Evolutionary conservation across 1,140 invertebrate genomes (phyloP), one percentile per base, ranked within the genome.

Genomic region (Probaryconus sp.): DNA sequence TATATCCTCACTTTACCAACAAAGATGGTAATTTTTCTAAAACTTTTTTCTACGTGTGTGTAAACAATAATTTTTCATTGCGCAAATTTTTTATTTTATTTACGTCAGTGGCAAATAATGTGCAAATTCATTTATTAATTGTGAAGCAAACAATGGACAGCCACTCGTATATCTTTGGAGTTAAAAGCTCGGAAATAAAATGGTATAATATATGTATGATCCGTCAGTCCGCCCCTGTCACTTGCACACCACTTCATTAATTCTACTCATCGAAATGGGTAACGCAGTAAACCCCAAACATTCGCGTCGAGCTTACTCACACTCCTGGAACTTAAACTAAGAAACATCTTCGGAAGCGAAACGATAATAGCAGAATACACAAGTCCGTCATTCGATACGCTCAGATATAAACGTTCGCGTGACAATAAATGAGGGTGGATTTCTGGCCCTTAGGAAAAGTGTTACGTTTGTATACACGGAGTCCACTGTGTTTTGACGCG

Each of bases 281-380:
- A 60, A 30, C 28, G 35, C 43, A 45, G 18, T 68, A 35, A 60
- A 75, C 43, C 33, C 37, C 17, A 43, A 67, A n/a, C 53, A 43
- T 31, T 11, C 24, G 40, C 33, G 47, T 18, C 14, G 10, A 64
- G 6, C 14, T 56, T 42, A 6, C 56, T 40, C 11, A 42, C 14
- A 13, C 43, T 61, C 64, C 47, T 47, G n/a, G 10, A 13, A n/a
- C 20, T 50, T 2, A 10, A 20, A 1, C 47, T 38, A 67, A 67
- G 55, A 43, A 61, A 26, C 47, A 55, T 67, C 55, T 67, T 58
- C 47, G 60, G 42, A 67, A 70, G 70, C 67, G 73, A 76, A 76
- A 76, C 55, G 61, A 42, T 76, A 76, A 76, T 76, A 71, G 74
- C 63, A 64, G 63, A 70, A 67, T 68, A 76, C 63, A 76, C 63